These are phyloP conservation scores for Alloplasta piceator DNA, from an alignment of 2,888 invertebrate species.

Conservation along the genomic window DNA sequence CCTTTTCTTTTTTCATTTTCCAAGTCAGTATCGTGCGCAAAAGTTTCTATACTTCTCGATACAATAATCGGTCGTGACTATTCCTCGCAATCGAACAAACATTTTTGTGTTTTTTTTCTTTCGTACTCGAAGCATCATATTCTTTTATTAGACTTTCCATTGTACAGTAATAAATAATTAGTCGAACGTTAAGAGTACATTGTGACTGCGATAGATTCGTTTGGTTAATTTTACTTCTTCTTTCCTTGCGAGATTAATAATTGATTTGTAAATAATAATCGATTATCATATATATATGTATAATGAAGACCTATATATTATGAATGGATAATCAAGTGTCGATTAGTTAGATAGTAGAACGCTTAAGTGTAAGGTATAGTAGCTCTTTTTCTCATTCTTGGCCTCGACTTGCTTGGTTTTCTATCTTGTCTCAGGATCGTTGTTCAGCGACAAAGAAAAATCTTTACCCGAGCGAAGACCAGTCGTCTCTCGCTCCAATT, in stretches of 20 bases:
- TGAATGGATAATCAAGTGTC: conserved; percentile 51
- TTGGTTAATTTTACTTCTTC: conserved; percentile 7
- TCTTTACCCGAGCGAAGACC: conserved; percentile 43
- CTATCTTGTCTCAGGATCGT: conserved; percentile 34
- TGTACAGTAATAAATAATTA: conserved; percentile 81
- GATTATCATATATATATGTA: conserved; percentile 62
- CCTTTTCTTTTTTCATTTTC: conserved; percentile 19
- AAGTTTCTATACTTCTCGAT: conserved; percentile 24
- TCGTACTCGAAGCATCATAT: conserved; percentile 75
- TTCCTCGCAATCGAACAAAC: conserved; percentile 54
- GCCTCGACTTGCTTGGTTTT: conserved; percentile 53
- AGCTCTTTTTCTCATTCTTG: conserved; percentile 20
- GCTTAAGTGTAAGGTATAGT: conserved; percentile 47
- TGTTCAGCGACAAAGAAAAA: conserved; percentile 32
- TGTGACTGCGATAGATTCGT: conserved; percentile 46
- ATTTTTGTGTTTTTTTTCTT: conserved; percentile 66
- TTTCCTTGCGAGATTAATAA: conserved; percentile 38
- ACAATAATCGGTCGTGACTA: conserved; percentile 46
- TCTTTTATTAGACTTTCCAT: conserved; percentile 81
- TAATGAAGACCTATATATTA: conserved; percentile 52
- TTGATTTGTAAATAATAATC: conserved; percentile 53
- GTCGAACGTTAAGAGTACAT: conserved; percentile 75
- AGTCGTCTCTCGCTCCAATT: conserved; percentile 25
- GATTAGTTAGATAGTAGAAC: conserved; percentile 35
- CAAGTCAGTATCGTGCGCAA: conserved; percentile 24